Conservation (phyloP, 1,140 invertebrate genomes). For the Sinella curviseta region DNA sequence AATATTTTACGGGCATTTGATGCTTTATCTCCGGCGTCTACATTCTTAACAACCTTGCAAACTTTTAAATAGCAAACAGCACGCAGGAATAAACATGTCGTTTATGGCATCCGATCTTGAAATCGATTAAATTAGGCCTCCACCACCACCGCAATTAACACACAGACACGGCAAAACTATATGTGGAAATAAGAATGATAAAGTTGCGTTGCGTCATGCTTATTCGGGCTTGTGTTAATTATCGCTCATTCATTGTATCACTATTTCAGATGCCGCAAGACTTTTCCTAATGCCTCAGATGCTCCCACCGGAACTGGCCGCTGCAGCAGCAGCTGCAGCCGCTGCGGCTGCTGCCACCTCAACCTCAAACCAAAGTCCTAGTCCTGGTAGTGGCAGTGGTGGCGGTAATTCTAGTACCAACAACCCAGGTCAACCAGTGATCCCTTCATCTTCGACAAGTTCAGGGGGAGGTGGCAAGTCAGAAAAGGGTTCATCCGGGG, state of each 20-base stretch:
- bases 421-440: not conserved
- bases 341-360: slow-evolving; percentile 54
- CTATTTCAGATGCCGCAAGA: slow-evolving; percentile 41
- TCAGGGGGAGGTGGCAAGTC: not conserved
- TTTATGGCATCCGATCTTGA: no score
- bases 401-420: not conserved
- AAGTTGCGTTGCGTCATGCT: not conserved
- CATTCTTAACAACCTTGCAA: no score
- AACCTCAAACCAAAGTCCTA: slow-evolving; percentile 48
- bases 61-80: no score
- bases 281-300: slow-evolving; percentile 56
- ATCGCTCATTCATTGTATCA: not conserved
- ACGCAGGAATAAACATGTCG: no score
- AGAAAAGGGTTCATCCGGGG: slow-evolving; percentile 17
- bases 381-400: not conserved
- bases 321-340: slow-evolving; percentile 52
- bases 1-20: no score
- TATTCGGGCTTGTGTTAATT: not conserved
- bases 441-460: not conserved
- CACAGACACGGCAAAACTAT: no score
- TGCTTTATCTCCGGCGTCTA: no score
- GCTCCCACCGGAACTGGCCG: slow-evolving; percentile 54
- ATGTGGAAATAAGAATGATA: not conserved
- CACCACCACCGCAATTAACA: no score
- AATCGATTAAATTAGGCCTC: not conserved